Base-by-base conservation (phyloP, 2,797 vertebrate genomes). In the Etheostoma perlongum region DNA sequence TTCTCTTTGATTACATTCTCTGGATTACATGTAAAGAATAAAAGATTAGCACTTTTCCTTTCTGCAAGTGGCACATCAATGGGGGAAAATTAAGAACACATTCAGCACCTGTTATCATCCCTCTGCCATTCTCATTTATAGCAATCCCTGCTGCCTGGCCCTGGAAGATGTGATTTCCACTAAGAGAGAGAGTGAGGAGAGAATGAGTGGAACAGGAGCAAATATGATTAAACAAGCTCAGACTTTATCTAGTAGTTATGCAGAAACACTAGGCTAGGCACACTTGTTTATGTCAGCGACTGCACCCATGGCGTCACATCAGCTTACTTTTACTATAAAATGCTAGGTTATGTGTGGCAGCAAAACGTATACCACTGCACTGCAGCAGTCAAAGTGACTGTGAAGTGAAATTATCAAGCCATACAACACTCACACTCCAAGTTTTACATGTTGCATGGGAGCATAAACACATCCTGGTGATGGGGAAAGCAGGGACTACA, bases 91-190 rank as follows among this genome's bases (percentile, higher is more conserved):
- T 0, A 67, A 44, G n/a, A 71, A 62, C 3, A 6, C 1, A 62
- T 40, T 16, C 23, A 15, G 10, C 5, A 98, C 97, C 97, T 92
- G 94, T 95, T 83, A 99, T 98, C 73, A 97, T 93, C 69, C 97
- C 97, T 93, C 96, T 95, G 84, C 97, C 96, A 0, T 96, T 98
- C 91, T 98, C 97, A 6, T 98, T 99, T 73, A 98, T 95, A 11
- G 97, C 98, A 52, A 99, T 96, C 66, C 97, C 97, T 1, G 98
- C 98, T 44, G 97, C 97, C 57, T 96, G 96, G n/a, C 98, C 97
- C 83, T 97, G 96, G 89, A 97, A 98, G 89, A 99, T 98, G 88
- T 96, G 96, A 93, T 98, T 99, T 78, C 97, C 97, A 47, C 97
- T 98, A 80, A 52, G 78, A 33, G 18, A 89, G 40, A 71, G 23